Evolutionary conservation across 2,113 vertebrate genomes (phyloP).

Genomic region (Osmerus eperlanus): DNA sequence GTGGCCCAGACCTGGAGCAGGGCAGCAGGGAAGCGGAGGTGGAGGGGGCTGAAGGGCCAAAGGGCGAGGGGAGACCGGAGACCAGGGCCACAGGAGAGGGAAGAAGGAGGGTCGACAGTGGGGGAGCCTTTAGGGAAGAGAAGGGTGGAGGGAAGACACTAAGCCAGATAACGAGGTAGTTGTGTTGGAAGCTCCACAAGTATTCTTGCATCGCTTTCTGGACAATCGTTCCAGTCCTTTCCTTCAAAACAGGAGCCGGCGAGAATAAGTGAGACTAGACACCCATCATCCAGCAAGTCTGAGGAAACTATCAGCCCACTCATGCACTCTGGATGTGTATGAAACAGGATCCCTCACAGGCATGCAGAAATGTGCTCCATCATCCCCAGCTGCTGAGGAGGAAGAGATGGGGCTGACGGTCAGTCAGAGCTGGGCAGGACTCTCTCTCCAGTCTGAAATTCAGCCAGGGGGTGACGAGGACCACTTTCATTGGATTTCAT

Average conservation of each 20-base stretch:
- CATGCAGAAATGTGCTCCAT: background rate
- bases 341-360: background rate
- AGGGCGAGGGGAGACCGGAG: background rate
- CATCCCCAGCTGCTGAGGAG: background rate
- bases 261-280: background rate
- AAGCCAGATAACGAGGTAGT: background rate
- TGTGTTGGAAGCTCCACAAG: no score
- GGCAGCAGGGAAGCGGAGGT: constrained; percentile 35
- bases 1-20: constrained; percentile 34
- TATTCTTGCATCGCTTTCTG: no score
- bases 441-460: background rate
- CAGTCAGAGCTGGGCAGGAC: background rate
- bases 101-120: background rate
- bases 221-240: background rate
- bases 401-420: no score
- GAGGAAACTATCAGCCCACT: constrained; percentile 18
- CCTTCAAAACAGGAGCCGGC: background rate
- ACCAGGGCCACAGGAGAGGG: constrained; percentile 18
- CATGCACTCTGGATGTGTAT: background rate
- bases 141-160: background rate
- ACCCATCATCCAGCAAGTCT: constrained; percentile 2
- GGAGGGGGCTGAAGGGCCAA: background rate
- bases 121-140: background rate
- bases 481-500: constrained; percentile 50
- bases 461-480: background rate